Conservation (phyloP, 2,797 vertebrate species). For the Epinephelus coioides region DNA sequence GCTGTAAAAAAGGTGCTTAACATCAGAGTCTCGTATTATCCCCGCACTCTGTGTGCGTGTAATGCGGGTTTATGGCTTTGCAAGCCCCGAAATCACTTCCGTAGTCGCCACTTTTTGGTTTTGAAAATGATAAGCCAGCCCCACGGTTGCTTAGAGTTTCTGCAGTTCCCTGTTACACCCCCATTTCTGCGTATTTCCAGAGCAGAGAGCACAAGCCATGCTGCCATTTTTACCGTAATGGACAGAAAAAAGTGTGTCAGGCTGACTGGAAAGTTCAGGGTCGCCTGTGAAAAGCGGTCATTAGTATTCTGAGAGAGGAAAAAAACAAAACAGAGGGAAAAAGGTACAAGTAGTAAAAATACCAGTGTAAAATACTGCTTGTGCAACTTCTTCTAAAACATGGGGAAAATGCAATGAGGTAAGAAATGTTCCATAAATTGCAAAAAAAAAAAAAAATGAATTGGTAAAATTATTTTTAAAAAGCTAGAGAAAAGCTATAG, state of each 20-base stretch:
- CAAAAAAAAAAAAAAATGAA: no score
- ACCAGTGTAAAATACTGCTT: not conserved
- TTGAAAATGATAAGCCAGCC: constrained; percentile 25
- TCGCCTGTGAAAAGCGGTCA: constrained; percentile 29
- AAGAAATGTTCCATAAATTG: no score
- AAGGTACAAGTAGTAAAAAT: not conserved
- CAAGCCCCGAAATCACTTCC: not conserved
- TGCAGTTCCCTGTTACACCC: constrained; percentile 76
- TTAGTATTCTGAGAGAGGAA: not conserved
- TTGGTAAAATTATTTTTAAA: no score
- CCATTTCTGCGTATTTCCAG: constrained; percentile 73
- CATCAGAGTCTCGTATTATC: constrained; percentile 18
- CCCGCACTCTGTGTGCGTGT: not conserved
- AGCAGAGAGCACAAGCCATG: constrained; percentile 69
- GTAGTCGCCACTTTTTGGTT: constrained; percentile 14
- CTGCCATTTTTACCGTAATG: constrained; percentile 87
- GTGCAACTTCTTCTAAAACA: no score
- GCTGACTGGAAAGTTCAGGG: constrained; percentile 62
- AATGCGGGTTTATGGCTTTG: constrained; percentile 7
- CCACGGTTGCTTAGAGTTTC: constrained; percentile 59
- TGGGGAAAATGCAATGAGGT: no score
- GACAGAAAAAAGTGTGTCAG: constrained; percentile 48
- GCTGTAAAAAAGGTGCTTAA: constrained; percentile 77
- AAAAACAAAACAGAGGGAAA: not conserved
- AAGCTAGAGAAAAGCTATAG: no score